These are phyloP conservation scores for Scaptomyza pallida DNA, from an alignment of 1,140 invertebrate genomes.

Conservation along the genomic window DNA sequence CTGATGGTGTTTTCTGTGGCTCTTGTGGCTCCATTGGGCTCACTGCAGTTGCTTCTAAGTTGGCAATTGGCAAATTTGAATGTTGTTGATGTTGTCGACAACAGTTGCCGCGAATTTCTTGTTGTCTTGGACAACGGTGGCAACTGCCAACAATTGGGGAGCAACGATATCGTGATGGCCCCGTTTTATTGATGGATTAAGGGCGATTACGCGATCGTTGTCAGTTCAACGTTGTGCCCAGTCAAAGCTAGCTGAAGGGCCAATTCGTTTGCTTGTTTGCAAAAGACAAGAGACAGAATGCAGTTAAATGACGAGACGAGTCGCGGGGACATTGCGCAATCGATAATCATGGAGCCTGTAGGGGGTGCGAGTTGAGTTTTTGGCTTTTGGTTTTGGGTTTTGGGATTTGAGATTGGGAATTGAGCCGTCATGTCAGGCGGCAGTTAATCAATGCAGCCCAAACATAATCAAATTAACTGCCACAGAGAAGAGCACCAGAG, in stretches of 20 bases:
- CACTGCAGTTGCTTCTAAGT: constrained; percentile 27
- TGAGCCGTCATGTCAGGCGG: constrained; percentile 83
- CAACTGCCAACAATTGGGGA: constrained; percentile 52
- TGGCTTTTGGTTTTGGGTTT: too few species aligned
- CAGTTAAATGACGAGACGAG: constrained; percentile 28
- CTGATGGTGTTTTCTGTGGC: constrained; percentile 63
- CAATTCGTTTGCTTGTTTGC: constrained; percentile 63
- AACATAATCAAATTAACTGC: constrained; percentile 81
- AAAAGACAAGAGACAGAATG: constrained; percentile 52
- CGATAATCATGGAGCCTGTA: constrained; percentile 70
- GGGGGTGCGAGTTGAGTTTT: constrained; percentile 12
- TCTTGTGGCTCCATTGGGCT: constrained; percentile 19
- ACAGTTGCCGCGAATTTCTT: constrained; percentile 30
- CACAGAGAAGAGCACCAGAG: constrained; percentile 65
- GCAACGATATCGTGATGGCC: constrained; percentile 80
- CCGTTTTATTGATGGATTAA: constrained; percentile 84
- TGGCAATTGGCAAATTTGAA: constrained; percentile 76
- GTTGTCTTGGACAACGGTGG: constrained; percentile 59
- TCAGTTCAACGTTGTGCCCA: constrained; percentile 46
- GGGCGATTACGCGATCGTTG: constrained; percentile 83
- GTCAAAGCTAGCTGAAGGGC: constrained; percentile 65
- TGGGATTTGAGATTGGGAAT: constrained; percentile 52
- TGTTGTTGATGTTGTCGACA: constrained; percentile 63
- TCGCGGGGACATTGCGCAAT: constrained; percentile 74
- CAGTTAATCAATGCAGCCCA: constrained; percentile 81